A percentile compares a stretch with the other conserved stretches of the same genome.
phyloP scores from a whole-genome alignment of 2,888 invertebrate species.

The Tethea ocularis region DNA sequence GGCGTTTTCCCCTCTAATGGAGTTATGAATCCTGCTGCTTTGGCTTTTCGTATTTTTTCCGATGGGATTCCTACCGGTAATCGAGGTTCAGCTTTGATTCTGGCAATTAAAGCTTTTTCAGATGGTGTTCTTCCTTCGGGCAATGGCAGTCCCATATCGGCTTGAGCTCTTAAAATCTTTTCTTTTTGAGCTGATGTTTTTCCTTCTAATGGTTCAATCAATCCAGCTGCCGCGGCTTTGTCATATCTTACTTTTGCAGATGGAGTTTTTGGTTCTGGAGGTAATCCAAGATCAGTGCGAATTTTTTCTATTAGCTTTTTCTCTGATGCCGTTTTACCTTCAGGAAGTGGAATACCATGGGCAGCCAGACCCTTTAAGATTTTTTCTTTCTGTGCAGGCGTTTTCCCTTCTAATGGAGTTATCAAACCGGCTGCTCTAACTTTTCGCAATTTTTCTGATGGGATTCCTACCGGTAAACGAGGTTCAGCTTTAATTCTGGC shows the following conservation, averaged over 20 bases:
- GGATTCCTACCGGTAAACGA: slow-evolving; percentile 19
- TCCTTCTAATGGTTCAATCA: slow-evolving; percentile 29
- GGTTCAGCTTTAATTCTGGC: slow-evolving; percentile 23
- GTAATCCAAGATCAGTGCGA: slow-evolving; percentile 23
- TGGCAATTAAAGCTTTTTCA: not conserved
- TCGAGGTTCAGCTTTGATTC: not conserved
- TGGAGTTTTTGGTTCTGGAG: slow-evolving; percentile 25
- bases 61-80: not conserved
- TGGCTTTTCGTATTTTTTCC: slow-evolving; percentile 15
- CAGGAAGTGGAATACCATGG: slow-evolving; percentile 37
- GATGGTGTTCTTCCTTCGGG: slow-evolving; percentile 23
- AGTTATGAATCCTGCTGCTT: slow-evolving; percentile 16
- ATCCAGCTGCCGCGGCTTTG: slow-evolving; percentile 34
- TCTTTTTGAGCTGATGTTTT: slow-evolving; percentile 34
- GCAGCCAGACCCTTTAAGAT: slow-evolving; percentile 27
- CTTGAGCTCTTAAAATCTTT: slow-evolving; percentile 27
- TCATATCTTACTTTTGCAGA: slow-evolving; percentile 19
- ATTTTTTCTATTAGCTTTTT: slow-evolving; percentile 32
- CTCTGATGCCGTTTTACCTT: slow-evolving; percentile 40
- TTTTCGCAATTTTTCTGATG: slow-evolving; percentile 27
- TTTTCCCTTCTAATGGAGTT: slow-evolving; percentile 34
- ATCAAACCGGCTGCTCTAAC: slow-evolving; percentile 23
- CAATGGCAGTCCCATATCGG: slow-evolving; percentile 26
- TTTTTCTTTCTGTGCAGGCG: slow-evolving; percentile 34
- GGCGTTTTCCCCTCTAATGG: slow-evolving; percentile 16